phyloP scores from a whole-genome alignment of 2,888 invertebrate genomes.

The Ophioninae sp. region DNA sequence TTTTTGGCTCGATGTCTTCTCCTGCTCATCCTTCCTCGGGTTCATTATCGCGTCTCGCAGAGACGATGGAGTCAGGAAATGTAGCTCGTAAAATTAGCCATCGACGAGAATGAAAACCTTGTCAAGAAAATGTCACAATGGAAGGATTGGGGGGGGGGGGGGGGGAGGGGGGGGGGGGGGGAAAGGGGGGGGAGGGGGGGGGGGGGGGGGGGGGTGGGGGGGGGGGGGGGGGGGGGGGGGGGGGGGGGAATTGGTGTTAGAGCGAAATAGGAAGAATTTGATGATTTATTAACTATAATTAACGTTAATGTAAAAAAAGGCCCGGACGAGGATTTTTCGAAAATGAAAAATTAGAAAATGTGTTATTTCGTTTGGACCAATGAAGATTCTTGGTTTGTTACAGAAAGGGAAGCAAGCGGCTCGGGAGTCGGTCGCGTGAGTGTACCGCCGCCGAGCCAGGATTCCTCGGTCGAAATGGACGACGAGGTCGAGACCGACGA shows the following conservation, averaged over 20 bases:
- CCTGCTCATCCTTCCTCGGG: slow-evolving; percentile 45
- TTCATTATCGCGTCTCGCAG: slow-evolving; percentile 63
- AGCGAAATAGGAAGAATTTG: background rate
- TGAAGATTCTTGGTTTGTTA: slow-evolving; percentile 57
- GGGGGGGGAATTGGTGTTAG: background rate
- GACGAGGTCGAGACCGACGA: slow-evolving; percentile 79
- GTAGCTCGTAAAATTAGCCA: slow-evolving; percentile 64
- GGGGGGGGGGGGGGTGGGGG: slow-evolving; percentile 22
- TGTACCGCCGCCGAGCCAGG: slow-evolving; percentile 70
- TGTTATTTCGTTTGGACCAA: background rate
- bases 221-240: slow-evolving; percentile 22
- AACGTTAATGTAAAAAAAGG: background rate
- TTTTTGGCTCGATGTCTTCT: slow-evolving; percentile 28
- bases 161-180: background rate
- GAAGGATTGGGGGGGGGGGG: slow-evolving; percentile 21
- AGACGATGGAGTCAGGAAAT: slow-evolving; percentile 56
- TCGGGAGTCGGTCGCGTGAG: slow-evolving; percentile 73
- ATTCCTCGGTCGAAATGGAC: slow-evolving; percentile 75
- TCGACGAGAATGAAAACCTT: slow-evolving; percentile 3
- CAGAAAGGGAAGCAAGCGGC: slow-evolving; percentile 79
- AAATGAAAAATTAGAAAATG: background rate
- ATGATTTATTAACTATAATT: slow-evolving; percentile 3
- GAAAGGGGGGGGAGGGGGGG: slow-evolving; percentile 21
- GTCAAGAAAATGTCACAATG: too few relatives aligned
- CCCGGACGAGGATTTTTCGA: background rate